A percentile compares a stretch with the other conserved stretches of the same genome.
phyloP scores from a whole-genome alignment of 1,140 invertebrate species.

The Coelopa frigida region DNA sequence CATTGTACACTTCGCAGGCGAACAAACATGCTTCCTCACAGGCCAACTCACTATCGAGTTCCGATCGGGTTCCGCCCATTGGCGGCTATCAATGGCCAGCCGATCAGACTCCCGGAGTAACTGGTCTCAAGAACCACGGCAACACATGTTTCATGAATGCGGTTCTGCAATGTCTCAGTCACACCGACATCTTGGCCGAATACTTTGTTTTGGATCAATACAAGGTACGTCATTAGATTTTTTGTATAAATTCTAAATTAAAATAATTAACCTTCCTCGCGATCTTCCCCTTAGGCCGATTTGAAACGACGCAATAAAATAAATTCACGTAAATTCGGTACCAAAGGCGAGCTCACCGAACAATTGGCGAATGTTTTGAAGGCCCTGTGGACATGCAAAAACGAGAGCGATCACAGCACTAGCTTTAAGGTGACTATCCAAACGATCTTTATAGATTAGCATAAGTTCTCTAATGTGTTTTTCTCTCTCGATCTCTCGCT shows the following conservation, averaged over 20 bases:
- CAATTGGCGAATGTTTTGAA: constrained; percentile 83
- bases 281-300: constrained; percentile 51
- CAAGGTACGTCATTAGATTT: too few species aligned
- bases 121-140: constrained; percentile 85
- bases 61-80: constrained; percentile 56
- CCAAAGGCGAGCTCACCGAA: constrained; percentile 88
- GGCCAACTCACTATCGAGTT: constrained; percentile 34
- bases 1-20: constrained; percentile 26
- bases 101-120: constrained; percentile 73
- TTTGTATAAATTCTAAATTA: background rate
- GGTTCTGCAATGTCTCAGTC: constrained; percentile 86
- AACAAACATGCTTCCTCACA: constrained; percentile 21
- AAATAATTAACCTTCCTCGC: background rate
- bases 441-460: background rate
- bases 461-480: background rate
- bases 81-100: constrained; percentile 62
- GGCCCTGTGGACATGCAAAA: constrained; percentile 87
- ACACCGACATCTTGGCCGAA: constrained; percentile 86
- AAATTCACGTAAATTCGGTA: constrained; percentile 84
- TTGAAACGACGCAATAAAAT: constrained; percentile 75
- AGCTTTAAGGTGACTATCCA: constrained; percentile 59
- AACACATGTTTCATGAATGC: constrained; percentile 97
- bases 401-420: constrained; percentile 81
- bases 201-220: constrained; percentile 92
- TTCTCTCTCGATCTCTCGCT: too few species aligned